phyloP scores from a whole-genome alignment of 2,888 invertebrate species.

The Tipula unca region DNA sequence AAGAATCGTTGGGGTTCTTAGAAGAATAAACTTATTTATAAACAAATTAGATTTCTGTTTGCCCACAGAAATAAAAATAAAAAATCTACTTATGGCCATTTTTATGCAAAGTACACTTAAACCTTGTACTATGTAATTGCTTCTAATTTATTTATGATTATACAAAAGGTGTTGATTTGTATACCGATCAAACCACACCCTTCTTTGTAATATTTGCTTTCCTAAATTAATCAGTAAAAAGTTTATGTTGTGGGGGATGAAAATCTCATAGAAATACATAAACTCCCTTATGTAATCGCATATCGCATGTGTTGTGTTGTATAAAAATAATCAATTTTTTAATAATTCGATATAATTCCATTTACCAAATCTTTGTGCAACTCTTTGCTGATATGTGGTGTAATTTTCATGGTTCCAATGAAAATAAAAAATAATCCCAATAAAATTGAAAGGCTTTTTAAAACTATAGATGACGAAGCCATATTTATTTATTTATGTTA shows the following conservation, averaged over 20 bases:
- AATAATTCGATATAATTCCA: slow-evolving; percentile 26
- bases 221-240: neutral
- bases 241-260: neutral
- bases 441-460: slow-evolving; percentile 83
- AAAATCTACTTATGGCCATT: neutral
- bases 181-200: neutral
- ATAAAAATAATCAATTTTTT: neutral
- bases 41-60: too few species aligned
- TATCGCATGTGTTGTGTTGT: neutral
- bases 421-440: slow-evolving; percentile 92
- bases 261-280: neutral
- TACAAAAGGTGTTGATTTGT: neutral
- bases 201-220: neutral
- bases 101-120: neutral
- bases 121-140: neutral
- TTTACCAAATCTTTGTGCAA: slow-evolving; percentile 93
- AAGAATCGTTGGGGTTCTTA: neutral
- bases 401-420: slow-evolving; percentile 86
- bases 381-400: slow-evolving; percentile 87
- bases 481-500: slow-evolving; percentile 20
- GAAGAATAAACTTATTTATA: neutral
- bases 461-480: slow-evolving; percentile 58
- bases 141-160: neutral
- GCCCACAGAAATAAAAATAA: too few species aligned
- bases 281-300: neutral